Conservation (phyloP, 2,797 vertebrate species). For the Acrocephalus scirpaceus region DNA sequence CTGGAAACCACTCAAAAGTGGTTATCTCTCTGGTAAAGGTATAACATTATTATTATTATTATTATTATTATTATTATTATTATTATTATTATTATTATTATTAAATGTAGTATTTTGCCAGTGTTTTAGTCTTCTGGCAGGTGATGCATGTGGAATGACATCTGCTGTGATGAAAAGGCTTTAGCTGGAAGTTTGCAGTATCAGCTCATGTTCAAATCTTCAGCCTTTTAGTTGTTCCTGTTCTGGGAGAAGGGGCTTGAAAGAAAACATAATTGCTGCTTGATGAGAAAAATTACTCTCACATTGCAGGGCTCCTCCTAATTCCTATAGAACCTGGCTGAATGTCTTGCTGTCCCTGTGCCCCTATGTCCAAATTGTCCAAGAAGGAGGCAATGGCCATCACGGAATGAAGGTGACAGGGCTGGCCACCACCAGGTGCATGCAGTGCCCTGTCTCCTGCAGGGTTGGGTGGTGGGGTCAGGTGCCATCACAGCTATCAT, state of each 20-base stretch:
- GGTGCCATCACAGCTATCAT: not conserved
- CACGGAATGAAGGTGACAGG: fast-evolving
- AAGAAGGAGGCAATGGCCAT: not conserved
- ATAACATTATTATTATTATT: not conserved
- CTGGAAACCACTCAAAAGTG: not conserved
- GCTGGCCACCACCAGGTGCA: fast-evolving
- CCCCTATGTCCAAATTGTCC: not conserved
- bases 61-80: not conserved
- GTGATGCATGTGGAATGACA: not conserved
- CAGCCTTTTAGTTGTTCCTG: not conserved
- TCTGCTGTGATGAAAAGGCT: not conserved
- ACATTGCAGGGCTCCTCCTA: not conserved
- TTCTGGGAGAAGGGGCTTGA: not conserved
- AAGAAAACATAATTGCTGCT: not conserved
- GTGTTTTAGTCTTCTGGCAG: not conserved
- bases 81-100: not conserved
- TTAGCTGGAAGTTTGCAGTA: not conserved
- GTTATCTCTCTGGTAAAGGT: not conserved
- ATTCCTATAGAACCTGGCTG: not conserved
- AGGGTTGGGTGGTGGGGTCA: not conserved
- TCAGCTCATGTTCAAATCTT: not conserved
- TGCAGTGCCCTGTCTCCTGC: not conserved
- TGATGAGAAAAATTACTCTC: not conserved
- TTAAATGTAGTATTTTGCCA: not conserved
- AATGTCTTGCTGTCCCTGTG: not conserved